Percentiles rank a stretch among this genome's conserved stretches.
Conservation (phyloP, 2,888 invertebrate genomes). For the Protonemura montana region DNA sequence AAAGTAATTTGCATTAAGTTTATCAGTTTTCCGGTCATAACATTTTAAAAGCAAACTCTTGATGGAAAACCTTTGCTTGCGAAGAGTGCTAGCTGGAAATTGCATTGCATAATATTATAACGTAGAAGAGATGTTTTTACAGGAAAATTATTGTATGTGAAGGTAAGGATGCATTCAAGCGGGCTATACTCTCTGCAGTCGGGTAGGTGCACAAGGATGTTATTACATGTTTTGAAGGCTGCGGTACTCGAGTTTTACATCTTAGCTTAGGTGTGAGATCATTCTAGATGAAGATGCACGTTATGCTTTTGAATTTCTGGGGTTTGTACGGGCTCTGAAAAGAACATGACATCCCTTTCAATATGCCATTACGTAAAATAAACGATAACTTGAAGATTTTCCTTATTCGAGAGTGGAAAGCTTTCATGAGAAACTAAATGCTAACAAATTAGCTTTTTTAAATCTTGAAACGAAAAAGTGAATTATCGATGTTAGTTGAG, state of each 20-base stretch:
- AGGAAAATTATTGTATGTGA: background rate
- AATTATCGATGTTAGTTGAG: too few relatives aligned
- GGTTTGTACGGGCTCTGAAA: background rate
- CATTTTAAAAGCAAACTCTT: constrained; percentile 27
- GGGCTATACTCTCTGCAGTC: background rate
- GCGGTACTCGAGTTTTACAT: background rate
- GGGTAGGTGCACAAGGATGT: background rate
- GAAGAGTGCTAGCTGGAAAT: constrained; percentile 31
- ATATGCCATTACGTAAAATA: background rate
- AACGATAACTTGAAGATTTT: background rate
- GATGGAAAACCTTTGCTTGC: background rate
- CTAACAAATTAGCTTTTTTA: background rate
- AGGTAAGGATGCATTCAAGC: background rate
- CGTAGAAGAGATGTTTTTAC: background rate
- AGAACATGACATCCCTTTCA: background rate
- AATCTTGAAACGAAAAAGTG: background rate
- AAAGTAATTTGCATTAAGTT: constrained; percentile 19
- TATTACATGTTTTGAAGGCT: background rate
- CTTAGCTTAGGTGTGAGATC: background rate
- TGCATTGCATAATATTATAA: constrained; percentile 28
- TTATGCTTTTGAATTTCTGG: background rate
- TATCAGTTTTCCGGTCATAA: constrained; percentile 27
- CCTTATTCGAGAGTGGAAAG: background rate
- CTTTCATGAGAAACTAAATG: background rate
- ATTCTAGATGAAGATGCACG: background rate